Evolutionary conservation across 2,888 invertebrate species (phyloP), one percentile per base, ranked within the genome.

Genomic region (Cephus pulcher): DNA sequence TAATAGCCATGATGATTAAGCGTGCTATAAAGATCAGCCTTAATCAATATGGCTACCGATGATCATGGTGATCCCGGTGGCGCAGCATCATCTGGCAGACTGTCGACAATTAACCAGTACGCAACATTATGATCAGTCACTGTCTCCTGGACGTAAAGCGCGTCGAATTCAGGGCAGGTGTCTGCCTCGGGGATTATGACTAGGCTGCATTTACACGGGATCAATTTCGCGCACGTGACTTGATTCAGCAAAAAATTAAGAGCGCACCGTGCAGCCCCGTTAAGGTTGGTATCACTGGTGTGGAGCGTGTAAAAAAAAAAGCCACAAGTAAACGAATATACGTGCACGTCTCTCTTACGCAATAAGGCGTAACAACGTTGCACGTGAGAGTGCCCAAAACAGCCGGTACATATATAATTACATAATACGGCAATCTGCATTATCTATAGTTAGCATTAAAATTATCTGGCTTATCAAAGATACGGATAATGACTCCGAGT

Each of bases 151-250:
- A 56, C 34, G 68, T 74, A 23, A 33, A 68, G 70, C 69, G 70
- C 69, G 32, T 35, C 77, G 76, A 79, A 80, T 79, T 78, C 76
- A 79, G 79, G 79, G 76, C 80, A 80, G 80, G 79, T 80, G 80
- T 79, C 77, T 69, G 80, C 76, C 79, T 75, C 70, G 71, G 68
- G 79, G 79, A 79, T 80, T 79, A 80, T 77, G 79, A 79, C 77
- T 68, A 75, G 56, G n/a, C 34, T 71, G 71, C 75, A 80, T 80
- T 78, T 81, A 75, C 76, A 76, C 73, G 73, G 74, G 76, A 79
- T 79, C 79, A 68, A 76, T 78, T 79, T 76, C 76, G 76, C 76
- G 76, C 79, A 75, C 79, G 74, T 80, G 80, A 80, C 79, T 80
- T 75, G 78, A 78, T 76, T 80, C 76, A 74, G 68, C 35, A 73